Base-by-base conservation (phyloP, 53 echinoderm and acorn worm species). In the Crossaster papposus region DNA sequence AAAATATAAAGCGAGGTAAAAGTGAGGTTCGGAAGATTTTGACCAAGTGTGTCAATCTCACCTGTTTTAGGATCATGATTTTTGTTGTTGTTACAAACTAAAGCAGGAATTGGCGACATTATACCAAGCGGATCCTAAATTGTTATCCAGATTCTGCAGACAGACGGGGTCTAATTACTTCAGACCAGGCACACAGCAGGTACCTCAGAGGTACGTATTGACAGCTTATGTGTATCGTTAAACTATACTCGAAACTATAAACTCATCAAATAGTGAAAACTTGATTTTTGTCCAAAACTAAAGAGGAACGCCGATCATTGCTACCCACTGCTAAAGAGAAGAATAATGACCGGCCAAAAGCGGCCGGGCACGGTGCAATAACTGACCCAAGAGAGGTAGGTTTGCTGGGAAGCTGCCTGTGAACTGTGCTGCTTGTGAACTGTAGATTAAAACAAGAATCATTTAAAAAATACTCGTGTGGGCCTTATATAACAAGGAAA, bases 341-440 rank as follows among this genome's bases (percentile, higher is more conserved):
- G 34, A 58, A 33, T 5, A 81, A 34, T 62, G 68, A 68, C 28
- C 81, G 34, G 64, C 33, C 58, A 23, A 81, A 30, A 36, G 31
- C 58, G 34, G 55, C 22, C 30, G 36, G 82, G 36, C 29, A 17
- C 6, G 82, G 24, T 65, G 72, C 53, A 30, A 71, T 72, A 13
- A 50, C 31, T 3, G 84, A 72, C 70, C 84, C 71, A n/a, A 70
- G 84, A 31, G 29, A 71, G 84, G 71, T 71, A 68, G 24, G 68
- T 68, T 20, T 11, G n/a, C 2, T 4, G 11, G 68, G 28, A 23
- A 17, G 24, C 44, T 18, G 68, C 4, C 4, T 4, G 24, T 58
- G 2, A 20, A 58, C 58, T 58, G 15, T 58, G 58, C 58, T 11
- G 58, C 5, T 58, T 15, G 22, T 8, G 17, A 15, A 15, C 12